Evolutionary conservation across 2,797 vertebrate species (phyloP).

Genomic region (Masticophis lateralis): DNA sequence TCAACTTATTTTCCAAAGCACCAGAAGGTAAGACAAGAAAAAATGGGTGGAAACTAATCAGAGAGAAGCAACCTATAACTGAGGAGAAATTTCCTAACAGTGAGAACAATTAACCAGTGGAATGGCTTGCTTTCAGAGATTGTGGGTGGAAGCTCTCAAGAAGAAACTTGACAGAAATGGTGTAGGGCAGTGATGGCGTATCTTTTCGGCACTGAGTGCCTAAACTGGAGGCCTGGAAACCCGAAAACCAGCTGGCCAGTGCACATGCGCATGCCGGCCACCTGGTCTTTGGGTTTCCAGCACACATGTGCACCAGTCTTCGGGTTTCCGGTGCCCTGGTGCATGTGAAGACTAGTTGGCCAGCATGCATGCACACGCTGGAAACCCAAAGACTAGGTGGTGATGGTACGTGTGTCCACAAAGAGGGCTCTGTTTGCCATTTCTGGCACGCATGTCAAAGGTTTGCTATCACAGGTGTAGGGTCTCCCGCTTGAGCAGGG

Average conservation of each 20-base stretch:
- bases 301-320: no score
- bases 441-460: no score
- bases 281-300: no score
- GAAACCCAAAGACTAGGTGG: no score
- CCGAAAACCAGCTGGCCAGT: no score
- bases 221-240: no score
- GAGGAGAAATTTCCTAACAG: background rate
- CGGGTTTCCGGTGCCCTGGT: no score
- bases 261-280: no score
- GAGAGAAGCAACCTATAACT: background rate
- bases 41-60: background rate
- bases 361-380: no score
- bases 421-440: no score
- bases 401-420: fast-evolving
- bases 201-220: no score
- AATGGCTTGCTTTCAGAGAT: background rate
- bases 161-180: background rate
- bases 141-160: background rate
- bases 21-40: background rate
- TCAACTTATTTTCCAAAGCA: background rate
- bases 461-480: background rate
- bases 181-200: background rate
- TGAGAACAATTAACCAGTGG: background rate
- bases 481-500: background rate
- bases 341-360: no score